Base-by-base conservation (phyloP, 1,140 invertebrate species). In the Panagrolaimus sp. region DNA sequence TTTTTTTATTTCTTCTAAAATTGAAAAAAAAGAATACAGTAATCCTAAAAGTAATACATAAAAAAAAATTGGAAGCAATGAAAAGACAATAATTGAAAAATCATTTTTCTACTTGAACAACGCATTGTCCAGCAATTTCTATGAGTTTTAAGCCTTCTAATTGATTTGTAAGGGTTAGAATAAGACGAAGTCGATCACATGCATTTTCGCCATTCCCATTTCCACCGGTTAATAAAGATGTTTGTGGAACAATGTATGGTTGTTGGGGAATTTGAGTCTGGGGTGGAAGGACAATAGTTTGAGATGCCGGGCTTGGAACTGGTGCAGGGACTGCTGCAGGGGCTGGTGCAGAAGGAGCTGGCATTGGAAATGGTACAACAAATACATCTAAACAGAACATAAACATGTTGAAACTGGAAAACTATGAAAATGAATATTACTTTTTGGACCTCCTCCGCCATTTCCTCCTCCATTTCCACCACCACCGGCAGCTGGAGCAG, bases 401-500 rank as follows among this genome's bases (percentile, higher is more conserved):
- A 38, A 38, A 7, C 32, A 38, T 38, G 2, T 38, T 38, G 10
- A 3, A 48, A 21, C 12, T 21, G 15, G 17, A 58, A 8, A 8
- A 52, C 48, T 21, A 58, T 58, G 17, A 58, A 58, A 15, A 26
- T 52, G 0, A 4, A 38, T 38, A 4, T 4, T 38, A 38, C 32
- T 38, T 38, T 38, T 38, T 38, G 32, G 32, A 2, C 48, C 48
- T 4, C 32, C 32, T 4, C 32, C 32, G 7, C 32, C 32, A 38
- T 38, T 38, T 4, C 32, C 32, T 4, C 32, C 32, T 4, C 9
- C 46, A 47, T 47, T 47, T 47, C 46, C 48, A 1, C 52, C 21
- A 66, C 76, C 26, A 73, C 5, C 74, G 70, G 52, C 38, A 48
- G 43, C 45, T 26, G 46, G 76, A 76, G 38, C 70, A 48, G 43